Evolutionary conservation across 2,888 invertebrate genomes (phyloP).

Genomic region (Xestia c-nigrum): DNA sequence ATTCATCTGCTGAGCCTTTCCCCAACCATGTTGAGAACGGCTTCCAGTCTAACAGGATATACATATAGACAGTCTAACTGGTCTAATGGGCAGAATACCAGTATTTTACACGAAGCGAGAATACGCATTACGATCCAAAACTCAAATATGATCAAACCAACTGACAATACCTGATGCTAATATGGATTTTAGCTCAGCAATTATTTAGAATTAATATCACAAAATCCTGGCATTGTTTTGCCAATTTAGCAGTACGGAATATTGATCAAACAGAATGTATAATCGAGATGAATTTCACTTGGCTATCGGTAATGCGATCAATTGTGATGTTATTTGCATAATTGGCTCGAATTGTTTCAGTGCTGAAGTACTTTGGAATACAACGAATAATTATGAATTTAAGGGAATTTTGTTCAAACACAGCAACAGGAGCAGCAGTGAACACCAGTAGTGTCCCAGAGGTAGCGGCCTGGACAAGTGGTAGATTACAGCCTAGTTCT

Average conservation of each 20-base stretch:
- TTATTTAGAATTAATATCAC: constrained; percentile 30
- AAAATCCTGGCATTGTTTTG: constrained; percentile 32
- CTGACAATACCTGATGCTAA: constrained; percentile 15
- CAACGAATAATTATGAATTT: constrained; percentile 1
- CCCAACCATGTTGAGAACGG: neutral
- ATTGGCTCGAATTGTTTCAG: constrained; percentile 23
- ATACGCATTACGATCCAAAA: neutral
- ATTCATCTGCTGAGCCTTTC: neutral
- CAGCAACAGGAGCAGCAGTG: neutral
- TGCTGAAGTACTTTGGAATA: neutral
- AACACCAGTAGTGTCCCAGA: neutral
- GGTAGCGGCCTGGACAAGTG: neutral
- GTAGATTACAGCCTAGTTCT: neutral
- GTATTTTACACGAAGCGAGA: neutral
- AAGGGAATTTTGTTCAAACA: neutral
- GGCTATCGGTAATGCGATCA: constrained; percentile 21
- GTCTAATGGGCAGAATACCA: neutral
- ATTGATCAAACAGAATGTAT: constrained; percentile 52
- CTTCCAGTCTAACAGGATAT: neutral
- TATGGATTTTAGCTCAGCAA: constrained; percentile 16
- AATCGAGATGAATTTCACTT: constrained; percentile 45
- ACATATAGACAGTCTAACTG: too few species aligned
- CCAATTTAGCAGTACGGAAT: constrained; percentile 26
- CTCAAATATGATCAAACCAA: neutral
- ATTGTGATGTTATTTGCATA: constrained; percentile 22